phyloP scores from a whole-genome alignment of 2,113 vertebrate species.

The Andinoacara biseriatus region DNA sequence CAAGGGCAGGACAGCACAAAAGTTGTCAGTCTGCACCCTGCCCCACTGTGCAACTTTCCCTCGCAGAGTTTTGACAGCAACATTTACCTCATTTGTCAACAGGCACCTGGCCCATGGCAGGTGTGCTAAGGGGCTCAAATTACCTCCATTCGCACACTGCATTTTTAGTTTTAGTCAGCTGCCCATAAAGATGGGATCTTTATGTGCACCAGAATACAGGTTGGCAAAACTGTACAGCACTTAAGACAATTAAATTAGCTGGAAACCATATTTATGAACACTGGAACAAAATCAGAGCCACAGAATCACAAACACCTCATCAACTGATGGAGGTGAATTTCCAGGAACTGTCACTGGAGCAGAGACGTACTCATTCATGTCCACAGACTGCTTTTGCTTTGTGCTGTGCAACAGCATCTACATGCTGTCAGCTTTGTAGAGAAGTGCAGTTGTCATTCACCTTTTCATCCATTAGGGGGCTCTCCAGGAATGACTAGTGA shows the following conservation, averaged over 20 bases:
- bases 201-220: background rate
- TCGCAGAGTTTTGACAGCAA: slow-evolving; percentile 42
- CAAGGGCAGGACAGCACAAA: slow-evolving; percentile 35
- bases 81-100: slow-evolving; percentile 56
- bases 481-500: slow-evolving; percentile 55
- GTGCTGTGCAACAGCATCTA: background rate
- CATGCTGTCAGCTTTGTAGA: background rate
- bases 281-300: background rate
- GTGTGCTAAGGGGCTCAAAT: slow-evolving; percentile 17
- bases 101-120: slow-evolving; percentile 1
- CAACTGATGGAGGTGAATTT: slow-evolving; percentile 8
- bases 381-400: background rate
- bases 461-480: slow-evolving; percentile 65
- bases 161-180: background rate
- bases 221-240: background rate
- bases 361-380: background rate
- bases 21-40: slow-evolving; percentile 57
- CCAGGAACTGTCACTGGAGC: background rate
- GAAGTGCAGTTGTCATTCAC: slow-evolving; percentile 34
- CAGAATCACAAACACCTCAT: background rate
- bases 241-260: background rate
- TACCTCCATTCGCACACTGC: slow-evolving; percentile 15
- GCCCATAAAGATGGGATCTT: background rate
- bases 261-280: background rate
- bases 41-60: slow-evolving; percentile 55